phyloP scores from a whole-genome alignment of 2,797 vertebrate species.

The Hoplostethus mediterraneus region DNA sequence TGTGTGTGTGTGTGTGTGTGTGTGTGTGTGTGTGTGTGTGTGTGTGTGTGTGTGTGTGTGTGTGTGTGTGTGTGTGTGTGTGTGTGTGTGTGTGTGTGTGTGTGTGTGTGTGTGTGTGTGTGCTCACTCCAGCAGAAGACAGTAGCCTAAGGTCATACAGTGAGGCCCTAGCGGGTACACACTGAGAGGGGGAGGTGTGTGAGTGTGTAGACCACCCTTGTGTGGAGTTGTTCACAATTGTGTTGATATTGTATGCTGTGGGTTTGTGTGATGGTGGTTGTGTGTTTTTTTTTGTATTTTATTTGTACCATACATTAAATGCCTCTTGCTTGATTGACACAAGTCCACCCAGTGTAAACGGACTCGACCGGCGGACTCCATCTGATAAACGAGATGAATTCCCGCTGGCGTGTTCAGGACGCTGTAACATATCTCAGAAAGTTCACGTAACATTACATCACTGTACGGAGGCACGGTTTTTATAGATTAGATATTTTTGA shows the following conservation, averaged over 20 bases:
- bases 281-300: constrained; percentile 8
- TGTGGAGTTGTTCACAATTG: constrained; percentile 4
- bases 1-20: constrained; percentile 30
- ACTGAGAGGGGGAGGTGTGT: not conserved
- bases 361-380: not conserved
- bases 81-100: constrained; percentile 26
- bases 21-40: constrained; percentile 32
- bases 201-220: not conserved
- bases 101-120: constrained; percentile 30
- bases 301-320: constrained; percentile 8
- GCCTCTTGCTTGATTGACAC: constrained; percentile 10
- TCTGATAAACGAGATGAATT: constrained; percentile 42
- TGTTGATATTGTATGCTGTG: not conserved
- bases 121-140: constrained; percentile 42
- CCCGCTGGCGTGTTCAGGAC: constrained; percentile 17
- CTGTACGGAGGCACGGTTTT: not conserved
- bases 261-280: not conserved
- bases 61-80: constrained; percentile 30
- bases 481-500: not conserved
- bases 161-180: not conserved
- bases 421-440: constrained; percentile 29
- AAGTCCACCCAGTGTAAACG: constrained; percentile 6
- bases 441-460: constrained; percentile 8
- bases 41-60: constrained; percentile 32
- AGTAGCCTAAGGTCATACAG: constrained; percentile 14